Evolutionary conservation across 2,888 invertebrate genomes (phyloP), one percentile per base, ranked within the genome.

Genomic region (Ashinkailepas kermadecensis): DNA sequence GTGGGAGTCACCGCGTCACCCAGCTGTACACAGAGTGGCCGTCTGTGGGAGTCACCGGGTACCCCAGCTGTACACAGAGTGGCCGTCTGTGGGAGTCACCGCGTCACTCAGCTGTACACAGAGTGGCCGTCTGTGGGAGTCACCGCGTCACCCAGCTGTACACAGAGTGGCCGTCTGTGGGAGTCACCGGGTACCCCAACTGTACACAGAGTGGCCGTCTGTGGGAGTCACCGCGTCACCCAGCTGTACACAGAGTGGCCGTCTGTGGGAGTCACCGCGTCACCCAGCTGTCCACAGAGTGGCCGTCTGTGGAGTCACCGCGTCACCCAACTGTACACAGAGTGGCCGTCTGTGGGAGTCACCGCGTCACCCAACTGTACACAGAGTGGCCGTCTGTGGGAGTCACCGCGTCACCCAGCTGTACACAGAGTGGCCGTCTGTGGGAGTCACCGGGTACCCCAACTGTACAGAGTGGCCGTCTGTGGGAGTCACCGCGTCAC

Each of bases 401-500:
- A 59, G 59, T 59, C 59, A 59, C 39, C 4, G 39, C 39, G 39
- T 39, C 39, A 39, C 39, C 39, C 39, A 39, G 4, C 1, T 39
- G 39, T 39, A 39, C 39, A 39, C 39, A n/a, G n/a, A 99, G 88
- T 95, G 93, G 0, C 99, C 99, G 81, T 89, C 91, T 89, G 86
- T 15, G 59, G 39, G 15, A 59, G 59, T 59, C 59, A 59, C 39
- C 4, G 39, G 2, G 39, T 39, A 1, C 1, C 39, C 39, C 39
- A 39, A 39, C 1, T 39, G 39, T 1, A 99, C 94, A 89, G 99
- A 99, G 88, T 95, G 93, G 0, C 99, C 99, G 81, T 89, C 91
- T 89, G 86, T 15, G 59, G 39, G 15, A 59, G 59, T 59, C 59
- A 59, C 39, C 4, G 39, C 39, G 39, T 39, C 39, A 39, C 39